phyloP scores from a whole-genome alignment of 2,113 vertebrate species.

The Bufo bufo region DNA sequence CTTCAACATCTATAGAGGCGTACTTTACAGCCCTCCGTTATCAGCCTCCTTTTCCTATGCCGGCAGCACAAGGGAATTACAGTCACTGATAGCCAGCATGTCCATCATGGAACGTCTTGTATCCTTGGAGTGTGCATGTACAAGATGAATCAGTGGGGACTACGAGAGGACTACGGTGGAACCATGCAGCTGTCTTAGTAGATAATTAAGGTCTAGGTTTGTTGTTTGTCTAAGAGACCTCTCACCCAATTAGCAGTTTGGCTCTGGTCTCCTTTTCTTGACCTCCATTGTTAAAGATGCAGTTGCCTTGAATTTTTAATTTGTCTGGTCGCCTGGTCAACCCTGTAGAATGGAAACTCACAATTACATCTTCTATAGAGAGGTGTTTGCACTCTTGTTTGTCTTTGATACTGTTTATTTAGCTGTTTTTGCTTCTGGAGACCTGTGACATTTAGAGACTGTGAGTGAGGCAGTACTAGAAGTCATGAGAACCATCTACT shows the following conservation, averaged over 20 bases:
- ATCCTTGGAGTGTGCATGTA: neutral
- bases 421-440: neutral
- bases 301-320: neutral
- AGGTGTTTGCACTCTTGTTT: neutral
- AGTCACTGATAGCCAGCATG: neutral
- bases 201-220: conserved; percentile 5
- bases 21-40: conserved; percentile 3
- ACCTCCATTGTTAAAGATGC: neutral
- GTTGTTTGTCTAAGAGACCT: neutral
- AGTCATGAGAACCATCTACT: neutral
- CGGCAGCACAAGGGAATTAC: conserved; percentile 2
- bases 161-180: neutral
- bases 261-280: conserved; percentile 38
- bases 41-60: neutral
- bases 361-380: neutral
- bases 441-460: neutral
- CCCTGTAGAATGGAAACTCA: neutral
- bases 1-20: conserved; percentile 18
- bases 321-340: neutral
- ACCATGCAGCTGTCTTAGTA: neutral
- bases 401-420: neutral
- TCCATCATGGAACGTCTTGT: neutral
- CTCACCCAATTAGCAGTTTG: conserved; percentile 7
- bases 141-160: neutral
- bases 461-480: neutral